Evolutionary conservation across 2,113 vertebrate genomes (phyloP), one percentile per base, ranked within the genome.

Genomic region (Accipiter cooperii): DNA sequence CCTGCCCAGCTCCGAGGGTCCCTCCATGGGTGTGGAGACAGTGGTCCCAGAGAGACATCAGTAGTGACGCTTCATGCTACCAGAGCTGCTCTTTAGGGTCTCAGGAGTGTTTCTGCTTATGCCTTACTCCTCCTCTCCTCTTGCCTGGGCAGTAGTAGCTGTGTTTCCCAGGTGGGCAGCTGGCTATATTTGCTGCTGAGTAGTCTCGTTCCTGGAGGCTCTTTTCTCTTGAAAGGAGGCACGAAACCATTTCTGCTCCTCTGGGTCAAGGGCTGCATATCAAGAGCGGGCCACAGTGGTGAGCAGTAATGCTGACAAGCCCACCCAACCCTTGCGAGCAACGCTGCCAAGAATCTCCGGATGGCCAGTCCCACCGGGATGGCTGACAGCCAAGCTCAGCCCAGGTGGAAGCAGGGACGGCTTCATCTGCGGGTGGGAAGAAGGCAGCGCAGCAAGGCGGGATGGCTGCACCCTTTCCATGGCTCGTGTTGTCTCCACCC

Each of bases 371-470:
- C 55, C 42, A 38, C 25, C 8, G 4, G 34, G 15, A 29, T 29
- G 25, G 26, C 25, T 15, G 2, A 21, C 11, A 73, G 63, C 91
- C 38, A 8, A 25, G 55, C 64, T 69, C n/a, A 55, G 26, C 40
- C 46, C 1, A 0, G 34, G 33, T 12, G 16, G 90, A 57, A 80
- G 28, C 26, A 57, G 44, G 34, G 29, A 22, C 4, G 21, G 84
- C 77, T 87, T 76, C 81, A 22, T 6, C 2, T 5, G 9, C 0
- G 0, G 52, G 29, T 66, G 36, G 33, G 60, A 71, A 57, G 65
- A 29, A 70, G 28, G 82, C 24, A 73, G 26, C 13, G 57, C 34
- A 24, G n/a, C 40, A 20, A 40, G 76, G 16, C 0, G 1, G n/a
- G 86, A 9, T 6, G 46, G 17, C 74, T 28, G 13, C 58, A 58